A percentile compares a stretch with the other conserved stretches of the same genome.
Conservation (phyloP, 2,113 vertebrate genomes). For the Panurus biarmicus region DNA sequence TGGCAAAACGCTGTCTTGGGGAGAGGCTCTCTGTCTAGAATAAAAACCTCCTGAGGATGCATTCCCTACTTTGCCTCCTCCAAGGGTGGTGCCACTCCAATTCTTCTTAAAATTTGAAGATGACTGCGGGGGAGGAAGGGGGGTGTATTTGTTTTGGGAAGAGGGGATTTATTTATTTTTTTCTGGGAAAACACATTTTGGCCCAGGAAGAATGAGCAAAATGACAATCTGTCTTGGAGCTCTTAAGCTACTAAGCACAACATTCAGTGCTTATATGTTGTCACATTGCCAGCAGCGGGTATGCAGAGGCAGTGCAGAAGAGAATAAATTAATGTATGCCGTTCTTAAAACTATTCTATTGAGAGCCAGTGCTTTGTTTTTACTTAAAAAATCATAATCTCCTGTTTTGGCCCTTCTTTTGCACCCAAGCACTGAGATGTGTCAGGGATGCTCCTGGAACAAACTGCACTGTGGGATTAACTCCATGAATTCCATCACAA, state of each 20-base stretch:
- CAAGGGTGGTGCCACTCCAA: background rate
- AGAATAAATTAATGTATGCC: background rate
- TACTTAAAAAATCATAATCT: background rate
- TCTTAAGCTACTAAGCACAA: constrained; percentile 21
- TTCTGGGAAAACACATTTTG: background rate
- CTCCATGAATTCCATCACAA: background rate
- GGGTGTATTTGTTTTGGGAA: background rate
- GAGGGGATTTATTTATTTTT: background rate
- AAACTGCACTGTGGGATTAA: background rate
- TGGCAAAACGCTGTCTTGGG: constrained; percentile 16
- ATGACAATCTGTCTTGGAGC: constrained; percentile 18
- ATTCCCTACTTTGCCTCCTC: background rate
- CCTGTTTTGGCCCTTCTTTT: background rate
- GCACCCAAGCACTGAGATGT: background rate
- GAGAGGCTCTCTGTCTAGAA: constrained; percentile 15
- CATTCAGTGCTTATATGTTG: background rate
- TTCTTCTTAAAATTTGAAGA: background rate
- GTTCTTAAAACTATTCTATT: background rate
- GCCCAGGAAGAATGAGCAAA: constrained; percentile 1
- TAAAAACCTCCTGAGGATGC: background rate
- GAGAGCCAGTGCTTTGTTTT: background rate
- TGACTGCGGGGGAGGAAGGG: background rate
- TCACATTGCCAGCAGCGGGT: background rate
- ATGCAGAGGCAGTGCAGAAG: background rate
- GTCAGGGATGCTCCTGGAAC: background rate